Conservation (phyloP, 2,888 invertebrate genomes). For the Thelaira solivaga region DNA sequence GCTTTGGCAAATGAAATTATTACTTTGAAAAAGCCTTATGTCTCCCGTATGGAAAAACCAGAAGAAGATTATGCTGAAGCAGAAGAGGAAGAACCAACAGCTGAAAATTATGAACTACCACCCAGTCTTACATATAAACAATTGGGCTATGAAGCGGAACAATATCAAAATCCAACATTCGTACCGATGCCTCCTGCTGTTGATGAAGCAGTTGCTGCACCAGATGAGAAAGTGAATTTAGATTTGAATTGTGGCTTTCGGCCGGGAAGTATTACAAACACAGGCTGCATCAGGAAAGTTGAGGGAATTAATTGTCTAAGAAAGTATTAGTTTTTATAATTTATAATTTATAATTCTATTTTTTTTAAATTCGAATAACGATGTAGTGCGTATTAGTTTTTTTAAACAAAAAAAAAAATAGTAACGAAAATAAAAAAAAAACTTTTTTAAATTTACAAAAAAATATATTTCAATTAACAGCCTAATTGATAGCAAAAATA, state of each 20-base stretch:
- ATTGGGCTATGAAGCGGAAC: conserved; percentile 77
- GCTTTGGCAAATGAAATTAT: conserved; percentile 79
- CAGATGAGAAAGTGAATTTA: conserved; percentile 58
- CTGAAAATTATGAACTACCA: conserved; percentile 63
- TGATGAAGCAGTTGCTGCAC: not conserved
- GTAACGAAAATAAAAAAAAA: no score
- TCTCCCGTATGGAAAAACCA: not conserved
- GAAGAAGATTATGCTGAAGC: conserved; percentile 64
- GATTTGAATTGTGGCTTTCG: conserved; percentile 70
- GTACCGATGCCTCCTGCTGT: conserved; percentile 33
- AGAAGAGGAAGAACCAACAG: conserved; percentile 66
- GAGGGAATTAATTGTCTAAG: not conserved
- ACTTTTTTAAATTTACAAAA: no score
- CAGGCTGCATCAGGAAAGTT: conserved; percentile 5
- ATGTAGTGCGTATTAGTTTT: no score
- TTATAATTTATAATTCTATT: no score
- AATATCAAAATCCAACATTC: conserved; percentile 72
- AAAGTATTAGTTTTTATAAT: not conserved
- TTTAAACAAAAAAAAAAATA: no score
- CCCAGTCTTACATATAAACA: conserved; percentile 76
- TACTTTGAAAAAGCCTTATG: conserved; percentile 75
- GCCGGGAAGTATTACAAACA: conserved; percentile 69
- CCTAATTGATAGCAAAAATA: no score
- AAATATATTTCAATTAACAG: no score
- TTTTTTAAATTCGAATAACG: no score